Evolutionary conservation across 2,797 vertebrate species (phyloP).

Genomic region (Myotis myotis): DNA sequence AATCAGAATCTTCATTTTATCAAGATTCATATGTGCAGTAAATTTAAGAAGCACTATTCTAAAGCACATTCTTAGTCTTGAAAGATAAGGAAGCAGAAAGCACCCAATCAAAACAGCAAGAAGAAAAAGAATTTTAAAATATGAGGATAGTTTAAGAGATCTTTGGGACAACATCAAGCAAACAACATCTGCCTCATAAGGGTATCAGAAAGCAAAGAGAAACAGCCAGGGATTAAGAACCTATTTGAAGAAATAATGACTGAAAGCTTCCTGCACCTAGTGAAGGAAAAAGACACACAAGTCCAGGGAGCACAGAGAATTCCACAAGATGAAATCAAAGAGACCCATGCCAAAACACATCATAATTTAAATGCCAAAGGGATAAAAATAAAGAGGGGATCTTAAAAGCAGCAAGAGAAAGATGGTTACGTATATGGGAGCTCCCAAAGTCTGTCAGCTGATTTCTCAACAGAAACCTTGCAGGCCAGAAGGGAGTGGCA

Average conservation of each 20-base stretch:
- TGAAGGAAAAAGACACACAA: not conserved
- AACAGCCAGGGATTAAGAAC: not conserved
- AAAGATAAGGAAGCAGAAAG: not conserved
- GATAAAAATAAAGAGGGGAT: not conserved
- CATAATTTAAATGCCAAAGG: not conserved
- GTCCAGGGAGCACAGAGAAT: not conserved
- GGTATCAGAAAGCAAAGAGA: not conserved
- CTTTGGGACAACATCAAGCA: not conserved
- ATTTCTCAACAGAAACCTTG: not conserved
- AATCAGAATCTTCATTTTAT: not conserved
- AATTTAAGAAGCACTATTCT: not conserved
- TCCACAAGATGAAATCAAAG: not conserved
- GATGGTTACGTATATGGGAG: not conserved
- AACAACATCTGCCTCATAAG: not conserved
- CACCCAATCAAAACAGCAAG: not conserved
- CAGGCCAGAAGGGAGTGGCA: not conserved
- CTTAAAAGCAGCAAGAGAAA: not conserved
- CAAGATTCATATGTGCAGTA: not conserved
- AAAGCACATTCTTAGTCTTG: not conserved
- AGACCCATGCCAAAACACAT: not conserved
- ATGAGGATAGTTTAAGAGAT: not conserved
- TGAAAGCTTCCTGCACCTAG: not conserved
- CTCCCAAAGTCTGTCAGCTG: not conserved
- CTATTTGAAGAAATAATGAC: not conserved
- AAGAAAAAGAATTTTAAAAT: not conserved